phyloP scores from a whole-genome alignment of 1,140 invertebrate species.

The Telenomus remus region DNA sequence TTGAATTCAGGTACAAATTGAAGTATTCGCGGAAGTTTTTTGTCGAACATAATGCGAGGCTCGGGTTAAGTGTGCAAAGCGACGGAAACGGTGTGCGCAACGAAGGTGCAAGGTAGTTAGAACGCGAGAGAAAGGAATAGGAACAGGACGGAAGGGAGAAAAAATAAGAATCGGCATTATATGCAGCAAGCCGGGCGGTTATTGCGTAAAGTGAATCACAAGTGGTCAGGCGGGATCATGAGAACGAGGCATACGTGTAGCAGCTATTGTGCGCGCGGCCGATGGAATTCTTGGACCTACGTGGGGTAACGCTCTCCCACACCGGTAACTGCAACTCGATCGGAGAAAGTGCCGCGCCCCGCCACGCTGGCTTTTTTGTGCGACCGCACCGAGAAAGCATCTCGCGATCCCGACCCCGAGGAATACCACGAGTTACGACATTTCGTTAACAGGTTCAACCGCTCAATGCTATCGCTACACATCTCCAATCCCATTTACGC shows the following conservation, averaged over 20 bases:
- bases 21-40: too few species aligned
- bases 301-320: conserved; percentile 43
- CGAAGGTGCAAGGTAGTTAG: conserved; percentile 51
- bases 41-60: neutral
- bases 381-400: conserved; percentile 34
- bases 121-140: conserved; percentile 44
- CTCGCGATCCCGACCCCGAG: conserved; percentile 22
- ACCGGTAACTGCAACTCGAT: conserved; percentile 29
- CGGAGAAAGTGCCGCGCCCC: conserved; percentile 66
- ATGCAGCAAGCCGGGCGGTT: conserved; percentile 57
- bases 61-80: conserved; percentile 26
- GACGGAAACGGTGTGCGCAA: conserved; percentile 36
- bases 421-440: conserved; percentile 28
- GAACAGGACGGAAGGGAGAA: conserved; percentile 42
- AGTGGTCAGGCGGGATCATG: conserved; percentile 62
- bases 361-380: conserved; percentile 32
- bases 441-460: conserved; percentile 34
- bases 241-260: conserved; percentile 55
- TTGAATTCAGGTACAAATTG: too few species aligned
- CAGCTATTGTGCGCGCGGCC: conserved; percentile 47
- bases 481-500: neutral
- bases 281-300: conserved; percentile 57
- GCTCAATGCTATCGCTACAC: conserved; percentile 4
- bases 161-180: conserved; percentile 57
- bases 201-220: conserved; percentile 65